Base-by-base conservation (phyloP, 1,140 invertebrate genomes). In the Pachyrhynchus sulphureomaculatus region DNA sequence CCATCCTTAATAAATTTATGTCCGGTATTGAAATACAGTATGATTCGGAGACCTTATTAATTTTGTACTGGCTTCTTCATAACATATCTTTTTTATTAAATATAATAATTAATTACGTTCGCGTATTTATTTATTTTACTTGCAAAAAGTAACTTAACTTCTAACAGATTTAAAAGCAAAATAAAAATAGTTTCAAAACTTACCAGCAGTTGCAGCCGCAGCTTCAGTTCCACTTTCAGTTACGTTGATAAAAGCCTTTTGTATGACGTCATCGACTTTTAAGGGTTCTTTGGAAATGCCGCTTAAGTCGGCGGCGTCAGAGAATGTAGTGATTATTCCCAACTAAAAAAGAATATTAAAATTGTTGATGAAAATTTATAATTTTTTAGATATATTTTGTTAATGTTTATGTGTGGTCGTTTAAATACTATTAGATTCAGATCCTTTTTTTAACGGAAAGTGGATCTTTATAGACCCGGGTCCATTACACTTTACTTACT, bases 201-300 rank as follows among this genome's bases (percentile, higher is more conserved):
- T 69, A 81, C 80, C 81, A 61, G 67, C 75, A 69, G 86, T 85
- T 13, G 82, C 81, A 41, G 82, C 85, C 53, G 84, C 83, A 47
- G 86, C 87, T 77, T 85, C 85, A 2, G 81, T 84, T 13, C 87
- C 88, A 72, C 84, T 76, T 76, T 89, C 86, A 64, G 85, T 82
- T 2, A 89, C 82, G 66, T 87, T 82, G 48, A 90, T 82, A 62
- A 82, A 84, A 8, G 82, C 77, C 71, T 89, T 88, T 68, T 89
- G 88, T 6, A 69, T 76, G 0, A 68, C 67, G 13, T 71, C 63
- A 17, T 55, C 57, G 10, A 71, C 53, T 32, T 52, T 54, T 53
- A 64, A 24, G 62, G 48, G 18, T 48, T 48, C 29, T 44, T 59
- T 36, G 33, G 76, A 59, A 13, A 87, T 82, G 2, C 79, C 80